Evolutionary conservation across 1,140 invertebrate species (phyloP).

Genomic region (Psix sp.): DNA sequence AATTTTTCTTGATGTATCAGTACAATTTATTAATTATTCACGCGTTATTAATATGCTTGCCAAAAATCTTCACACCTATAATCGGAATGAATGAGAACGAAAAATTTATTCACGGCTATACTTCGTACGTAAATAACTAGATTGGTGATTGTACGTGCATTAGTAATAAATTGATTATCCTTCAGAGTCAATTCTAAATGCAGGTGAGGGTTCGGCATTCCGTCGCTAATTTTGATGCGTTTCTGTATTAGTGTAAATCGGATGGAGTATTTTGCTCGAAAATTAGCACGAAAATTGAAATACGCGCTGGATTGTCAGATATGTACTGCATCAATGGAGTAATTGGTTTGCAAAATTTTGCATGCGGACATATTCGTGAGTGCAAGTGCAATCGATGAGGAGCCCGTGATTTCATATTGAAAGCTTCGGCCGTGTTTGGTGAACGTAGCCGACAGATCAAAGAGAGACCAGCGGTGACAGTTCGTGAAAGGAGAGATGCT

Average conservation of each 20-base stretch:
- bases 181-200: conserved; percentile 24
- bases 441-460: conserved; percentile 25
- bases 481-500: conserved; percentile 23
- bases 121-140: no score
- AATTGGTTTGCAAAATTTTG: conserved; percentile 58
- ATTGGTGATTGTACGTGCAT: conserved; percentile 11
- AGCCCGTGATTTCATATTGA: conserved; percentile 47
- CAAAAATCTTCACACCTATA: no score
- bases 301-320: conserved; percentile 40
- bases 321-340: conserved; percentile 33
- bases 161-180: conserved; percentile 49
- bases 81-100: no score
- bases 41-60: no score
- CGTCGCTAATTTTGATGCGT: conserved; percentile 44
- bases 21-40: no score
- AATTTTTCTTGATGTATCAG: no score
- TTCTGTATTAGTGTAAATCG: conserved; percentile 47
- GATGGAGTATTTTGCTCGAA: conserved; percentile 51
- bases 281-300: conserved; percentile 54
- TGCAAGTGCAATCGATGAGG: conserved; percentile 58
- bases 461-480: conserved; percentile 2
- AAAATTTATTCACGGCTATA: no score
- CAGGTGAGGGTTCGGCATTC: conserved; percentile 27
- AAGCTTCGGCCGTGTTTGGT: conserved; percentile 31
- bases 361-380: conserved; percentile 45